These are phyloP conservation scores for Eonycteris spelaea DNA, from an alignment of 2,113 vertebrate species.

Conservation along the genomic window DNA sequence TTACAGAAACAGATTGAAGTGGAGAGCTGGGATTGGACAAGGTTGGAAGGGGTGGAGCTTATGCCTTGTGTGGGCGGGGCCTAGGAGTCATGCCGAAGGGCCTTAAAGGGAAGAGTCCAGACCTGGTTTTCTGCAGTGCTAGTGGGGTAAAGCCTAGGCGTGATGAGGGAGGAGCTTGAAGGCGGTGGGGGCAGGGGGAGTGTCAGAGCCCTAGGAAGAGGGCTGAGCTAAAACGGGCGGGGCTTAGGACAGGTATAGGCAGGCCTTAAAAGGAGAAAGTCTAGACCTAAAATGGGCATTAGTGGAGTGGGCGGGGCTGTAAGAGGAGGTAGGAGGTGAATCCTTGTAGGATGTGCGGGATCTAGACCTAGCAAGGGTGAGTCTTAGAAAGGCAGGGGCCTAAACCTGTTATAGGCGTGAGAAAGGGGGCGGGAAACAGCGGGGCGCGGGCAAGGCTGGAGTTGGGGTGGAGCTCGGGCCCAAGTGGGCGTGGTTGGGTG, in stretches of 20 bases:
- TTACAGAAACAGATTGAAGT: background rate
- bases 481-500: too few species aligned
- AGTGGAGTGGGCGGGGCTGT: background rate
- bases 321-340: background rate
- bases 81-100: background rate
- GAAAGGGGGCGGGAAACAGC: background rate
- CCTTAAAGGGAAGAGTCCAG: background rate
- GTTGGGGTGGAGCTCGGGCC: background rate
- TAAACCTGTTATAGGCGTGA: accelerated
- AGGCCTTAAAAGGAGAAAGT: background rate
- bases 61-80: too few species aligned
- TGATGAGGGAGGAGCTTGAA: background rate
- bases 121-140: background rate
- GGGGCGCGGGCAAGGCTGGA: accelerated
- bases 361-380: background rate
- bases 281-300: background rate
- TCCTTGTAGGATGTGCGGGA: accelerated
- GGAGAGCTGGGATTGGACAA: background rate
- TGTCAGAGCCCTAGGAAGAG: background rate
- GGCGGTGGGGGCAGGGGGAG: background rate
- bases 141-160: too few species aligned
- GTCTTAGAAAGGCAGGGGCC: background rate
- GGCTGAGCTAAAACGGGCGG: too few species aligned
- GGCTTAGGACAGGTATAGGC: too few species aligned
- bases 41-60: background rate